Conservation (phyloP, 2,888 invertebrate genomes). For the Tiphia femorata region DNA sequence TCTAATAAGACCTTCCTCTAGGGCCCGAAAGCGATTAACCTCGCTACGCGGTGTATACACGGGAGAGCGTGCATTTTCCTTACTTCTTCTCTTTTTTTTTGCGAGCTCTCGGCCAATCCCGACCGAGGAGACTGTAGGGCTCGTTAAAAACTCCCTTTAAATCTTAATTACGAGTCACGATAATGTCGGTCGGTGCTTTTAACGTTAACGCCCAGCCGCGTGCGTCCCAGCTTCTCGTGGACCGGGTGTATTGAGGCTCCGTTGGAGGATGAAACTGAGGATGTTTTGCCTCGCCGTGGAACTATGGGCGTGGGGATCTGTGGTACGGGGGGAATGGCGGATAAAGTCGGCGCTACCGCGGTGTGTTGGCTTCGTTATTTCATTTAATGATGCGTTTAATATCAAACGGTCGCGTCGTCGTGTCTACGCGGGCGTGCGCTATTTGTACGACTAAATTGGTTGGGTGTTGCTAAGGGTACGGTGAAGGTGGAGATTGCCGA, state of each 20-base stretch:
- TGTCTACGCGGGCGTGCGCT: constrained; percentile 44
- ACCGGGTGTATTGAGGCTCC: no score
- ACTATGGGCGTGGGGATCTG: no score
- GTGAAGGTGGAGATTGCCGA: not conserved
- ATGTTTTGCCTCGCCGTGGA: no score
- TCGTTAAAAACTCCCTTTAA: constrained; percentile 30
- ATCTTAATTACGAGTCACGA: constrained; percentile 38
- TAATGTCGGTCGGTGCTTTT: constrained; percentile 26
- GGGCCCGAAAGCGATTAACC: no score
- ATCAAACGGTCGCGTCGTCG: constrained; percentile 47
- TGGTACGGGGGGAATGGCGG: no score
- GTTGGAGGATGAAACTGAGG: no score
- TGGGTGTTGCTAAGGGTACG: constrained; percentile 42
- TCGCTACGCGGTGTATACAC: no score
- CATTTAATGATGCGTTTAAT: constrained; percentile 54
- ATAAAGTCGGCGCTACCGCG: no score
- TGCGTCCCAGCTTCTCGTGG: no score
- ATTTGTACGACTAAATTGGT: constrained; percentile 58
- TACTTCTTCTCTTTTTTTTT: no score
- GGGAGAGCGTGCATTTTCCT: no score
- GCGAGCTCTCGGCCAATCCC: constrained; percentile 25
- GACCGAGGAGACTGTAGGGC: constrained; percentile 5
- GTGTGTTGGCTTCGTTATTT: constrained; percentile 54
- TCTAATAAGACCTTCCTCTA: no score
- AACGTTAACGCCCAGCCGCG: constrained; percentile 15